Evolutionary conservation across 2,113 vertebrate genomes (phyloP).

Genomic region (Rhizomys pruinosus): DNA sequence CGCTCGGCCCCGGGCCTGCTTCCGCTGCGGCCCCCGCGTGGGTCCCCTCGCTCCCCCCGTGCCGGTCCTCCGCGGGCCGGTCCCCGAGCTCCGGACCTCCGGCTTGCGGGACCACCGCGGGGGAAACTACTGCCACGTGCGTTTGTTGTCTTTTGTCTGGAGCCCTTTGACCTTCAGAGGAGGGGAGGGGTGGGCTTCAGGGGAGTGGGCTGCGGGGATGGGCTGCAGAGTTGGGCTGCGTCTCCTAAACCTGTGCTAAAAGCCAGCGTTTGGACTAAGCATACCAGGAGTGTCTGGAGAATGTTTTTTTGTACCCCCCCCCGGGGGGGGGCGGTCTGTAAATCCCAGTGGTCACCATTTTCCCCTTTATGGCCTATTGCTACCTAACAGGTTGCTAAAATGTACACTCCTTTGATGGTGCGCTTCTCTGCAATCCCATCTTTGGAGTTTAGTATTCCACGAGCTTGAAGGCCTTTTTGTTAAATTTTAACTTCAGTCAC

Average conservation of each 20-base stretch:
- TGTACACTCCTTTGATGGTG: not conserved
- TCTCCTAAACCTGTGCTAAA: no score
- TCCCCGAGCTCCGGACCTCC: not conserved
- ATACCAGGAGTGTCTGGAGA: not conserved
- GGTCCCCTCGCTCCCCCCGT: rapidly evolving
- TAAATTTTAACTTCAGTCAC: not conserved
- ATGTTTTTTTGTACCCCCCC: not conserved
- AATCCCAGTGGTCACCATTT: not conserved
- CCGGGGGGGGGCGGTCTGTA: no score
- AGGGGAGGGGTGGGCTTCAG: not conserved
- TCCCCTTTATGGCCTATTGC: not conserved
- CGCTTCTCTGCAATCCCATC: not conserved
- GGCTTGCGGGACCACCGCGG: not conserved
- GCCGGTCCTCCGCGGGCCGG: not conserved
- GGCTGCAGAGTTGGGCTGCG: not conserved
- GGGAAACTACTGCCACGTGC: constrained; percentile 79
- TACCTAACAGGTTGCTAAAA: not conserved
- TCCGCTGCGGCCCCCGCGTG: not conserved
- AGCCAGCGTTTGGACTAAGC: rapidly evolving
- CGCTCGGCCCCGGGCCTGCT: not conserved
- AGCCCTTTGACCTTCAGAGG: constrained; percentile 52
- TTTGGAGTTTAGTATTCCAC: not conserved
- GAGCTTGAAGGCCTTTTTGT: not conserved
- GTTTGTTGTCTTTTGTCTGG: constrained; percentile 64
- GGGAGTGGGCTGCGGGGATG: no score